Base-by-base conservation (phyloP, 2,797 vertebrate genomes). In the Bradypus variegatus region DNA sequence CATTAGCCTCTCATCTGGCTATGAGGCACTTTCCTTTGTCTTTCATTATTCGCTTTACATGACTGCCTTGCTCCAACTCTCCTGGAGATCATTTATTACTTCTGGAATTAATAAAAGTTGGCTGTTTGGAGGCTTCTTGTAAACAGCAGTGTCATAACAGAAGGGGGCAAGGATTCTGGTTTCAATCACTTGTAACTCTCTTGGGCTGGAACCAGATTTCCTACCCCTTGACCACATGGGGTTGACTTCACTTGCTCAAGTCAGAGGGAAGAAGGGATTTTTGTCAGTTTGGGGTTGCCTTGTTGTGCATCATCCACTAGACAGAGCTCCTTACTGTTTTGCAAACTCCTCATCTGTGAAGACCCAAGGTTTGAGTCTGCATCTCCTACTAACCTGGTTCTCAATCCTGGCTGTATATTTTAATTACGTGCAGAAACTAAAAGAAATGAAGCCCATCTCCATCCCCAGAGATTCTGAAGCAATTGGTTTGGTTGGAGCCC, bases 21-120 rank as follows among this genome's bases (percentile, higher is more conserved):
- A 87, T 95, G 96, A 96, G 89, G 96, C 94, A 95, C 94, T 96
- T 96, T 96, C 96, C 95, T 97, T 92, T 96, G 89, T 93, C 92
- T 94, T 90, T 91, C 64, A 38, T 95, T 93, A 65, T 76, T 96
- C 33, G 27, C 91, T 96, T 96, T 96, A 95, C 95, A 86, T 58
- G 94, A 88, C 64, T 85, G 53, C 70, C 77, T 85, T 93, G 95
- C 88, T 90, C 93, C 19, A 21, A 83, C 21, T 45, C 94, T 93
- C 91, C 92, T 93, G 93, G 83, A 95, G 94, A 93, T 85, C 94
- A 96, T 95, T 95, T 95, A 95, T 95, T 75, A 19, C 93, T 96
- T 96, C 95, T 96, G 96, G 92, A 94, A 94, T 95, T 94, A 96
- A 94, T 96, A 96, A 94, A 41, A 79, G 91, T 72, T 93, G 0